Base-by-base conservation (phyloP, 1,140 invertebrate species). In the Melitaea cinxia region DNA sequence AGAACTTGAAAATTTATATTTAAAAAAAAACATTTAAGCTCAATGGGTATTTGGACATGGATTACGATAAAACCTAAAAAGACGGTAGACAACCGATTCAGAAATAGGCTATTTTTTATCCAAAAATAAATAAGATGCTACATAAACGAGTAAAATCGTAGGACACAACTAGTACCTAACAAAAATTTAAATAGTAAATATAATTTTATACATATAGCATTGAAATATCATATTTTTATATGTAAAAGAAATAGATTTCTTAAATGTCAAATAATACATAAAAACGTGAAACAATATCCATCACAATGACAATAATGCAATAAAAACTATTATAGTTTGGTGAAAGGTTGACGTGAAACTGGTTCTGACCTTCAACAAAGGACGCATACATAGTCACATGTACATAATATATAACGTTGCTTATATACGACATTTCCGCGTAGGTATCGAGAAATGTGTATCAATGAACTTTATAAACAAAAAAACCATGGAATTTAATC, bases 301-400 rank as follows among this genome's bases (percentile, higher is more conserved):
- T n/a, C n/a, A n/a, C n/a, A 23, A 24, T 47, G 23, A 47, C 21
- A 15, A 52, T 28, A 28, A 26, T 21, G 21, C 45, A 50, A 50
- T 33, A 50, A 21, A 53, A 42, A 57, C 37, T 42, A 30, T 28
- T 54, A 33, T 23, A 58, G 42, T 68, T 60, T 53, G 64, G 67
- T 73, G 67, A 73, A 73, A 73, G 70, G 70, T 56, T 30, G 39
- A 45, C 23, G 30, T 39, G 59, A 69, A 64, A 65, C 67, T 45
- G 5, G 67, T 65, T 49, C 30, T 33, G 57, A 73, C 71, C 71
- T 73, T 73, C 56, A 5, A 42, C 61, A 33, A 73, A 73, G 71
- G 71, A 70, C 67, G 30, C 15, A 15, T n/a, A n/a, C n/a, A n/a
- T n/a, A n/a, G n/a, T 15, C 4, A 19, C 47, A 52, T 17, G 21